These are phyloP conservation scores for Psilopsiagon aurifrons DNA, from an alignment of 2,113 vertebrate genomes.

Conservation along the genomic window DNA sequence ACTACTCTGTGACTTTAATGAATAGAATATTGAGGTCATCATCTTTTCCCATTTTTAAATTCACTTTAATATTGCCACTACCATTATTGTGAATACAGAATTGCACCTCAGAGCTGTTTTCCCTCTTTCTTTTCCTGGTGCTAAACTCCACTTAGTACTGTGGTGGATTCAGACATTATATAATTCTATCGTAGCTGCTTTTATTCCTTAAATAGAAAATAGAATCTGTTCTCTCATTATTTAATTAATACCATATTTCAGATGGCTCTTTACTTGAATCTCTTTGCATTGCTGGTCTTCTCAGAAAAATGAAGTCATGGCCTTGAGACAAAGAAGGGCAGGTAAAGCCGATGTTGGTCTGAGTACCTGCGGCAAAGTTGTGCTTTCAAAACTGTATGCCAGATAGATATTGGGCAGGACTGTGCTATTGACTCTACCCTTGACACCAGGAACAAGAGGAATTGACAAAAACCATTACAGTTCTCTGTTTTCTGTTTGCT, in stretches of 20 bases:
- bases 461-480: neutral
- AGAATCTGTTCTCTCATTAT: neutral
- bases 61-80: neutral
- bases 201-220: neutral
- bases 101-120: neutral
- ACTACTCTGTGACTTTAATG: neutral
- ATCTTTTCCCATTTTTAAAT: neutral
- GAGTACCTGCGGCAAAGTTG: neutral
- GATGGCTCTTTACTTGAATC: neutral
- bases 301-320: neutral
- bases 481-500: neutral
- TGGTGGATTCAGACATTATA: neutral
- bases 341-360: neutral
- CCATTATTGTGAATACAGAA: neutral
- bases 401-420: neutral
- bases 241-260: neutral
- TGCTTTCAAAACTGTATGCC: neutral
- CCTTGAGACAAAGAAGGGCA: neutral
- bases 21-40: neutral
- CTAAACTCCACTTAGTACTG: neutral
- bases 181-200: neutral
- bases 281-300: neutral
- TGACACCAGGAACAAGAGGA: neutral
- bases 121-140: neutral
- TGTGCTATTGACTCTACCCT: neutral